A percentile compares a stretch with the other conserved stretches of the same genome.
These are phyloP conservation scores for Novumbra hubbsi DNA, from an alignment of 2,797 vertebrate genomes.

Conservation along the genomic window DNA sequence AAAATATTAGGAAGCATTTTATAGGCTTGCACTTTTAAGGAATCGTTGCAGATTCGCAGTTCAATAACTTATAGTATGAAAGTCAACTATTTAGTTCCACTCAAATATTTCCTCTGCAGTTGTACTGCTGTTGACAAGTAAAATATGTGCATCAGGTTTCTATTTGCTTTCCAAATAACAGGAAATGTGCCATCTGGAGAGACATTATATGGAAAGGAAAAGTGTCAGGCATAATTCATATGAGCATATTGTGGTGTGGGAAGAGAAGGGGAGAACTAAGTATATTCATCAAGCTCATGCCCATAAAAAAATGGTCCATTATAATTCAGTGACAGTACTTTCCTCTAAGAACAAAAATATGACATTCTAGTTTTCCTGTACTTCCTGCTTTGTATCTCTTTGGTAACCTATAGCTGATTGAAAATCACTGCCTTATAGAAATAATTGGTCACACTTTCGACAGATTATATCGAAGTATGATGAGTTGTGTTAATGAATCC, in stretches of 20 bases:
- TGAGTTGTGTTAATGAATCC: background rate
- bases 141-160: background rate
- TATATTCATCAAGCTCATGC: slow-evolving; percentile 49
- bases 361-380: slow-evolving; percentile 21
- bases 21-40: background rate
- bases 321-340: slow-evolving; percentile 13
- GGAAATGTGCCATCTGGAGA: slow-evolving; percentile 53
- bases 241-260: slow-evolving; percentile 49
- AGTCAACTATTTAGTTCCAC: slow-evolving; percentile 29
- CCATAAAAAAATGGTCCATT: background rate
- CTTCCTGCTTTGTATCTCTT: background rate
- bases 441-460: background rate
- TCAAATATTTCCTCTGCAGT: slow-evolving; percentile 7
- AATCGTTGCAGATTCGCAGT: background rate
- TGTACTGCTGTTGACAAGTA: slow-evolving; percentile 10
- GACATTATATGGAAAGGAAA: slow-evolving; percentile 31
- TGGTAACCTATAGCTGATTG: background rate
- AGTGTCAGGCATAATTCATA: slow-evolving; percentile 53
- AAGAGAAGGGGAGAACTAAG: slow-evolving; percentile 32
- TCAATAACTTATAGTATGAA: slow-evolving; percentile 40
- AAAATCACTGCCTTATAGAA: background rate
- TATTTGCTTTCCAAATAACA: slow-evolving; percentile 43
- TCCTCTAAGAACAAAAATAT: slow-evolving; percentile 21
- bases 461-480: background rate
- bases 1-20: background rate